Conservation (phyloP, 2,797 vertebrate species). For the Avahi laniger region DNA sequence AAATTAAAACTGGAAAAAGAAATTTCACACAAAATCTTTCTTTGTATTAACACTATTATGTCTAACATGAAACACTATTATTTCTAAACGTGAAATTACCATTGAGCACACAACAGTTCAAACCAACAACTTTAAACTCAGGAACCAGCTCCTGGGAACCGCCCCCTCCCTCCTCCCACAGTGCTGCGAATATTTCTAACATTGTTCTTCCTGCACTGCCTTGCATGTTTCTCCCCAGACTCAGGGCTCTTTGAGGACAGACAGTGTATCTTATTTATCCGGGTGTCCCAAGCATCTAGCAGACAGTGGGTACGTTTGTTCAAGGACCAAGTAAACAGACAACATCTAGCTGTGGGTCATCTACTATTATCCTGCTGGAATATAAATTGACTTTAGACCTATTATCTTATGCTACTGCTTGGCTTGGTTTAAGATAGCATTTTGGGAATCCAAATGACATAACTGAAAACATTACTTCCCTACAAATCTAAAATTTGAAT, state of each 20-base stretch:
- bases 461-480: conserved; percentile 50
- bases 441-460: conserved; percentile 49
- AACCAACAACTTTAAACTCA: not conserved
- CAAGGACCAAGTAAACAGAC: not conserved
- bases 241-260: not conserved
- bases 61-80: not conserved
- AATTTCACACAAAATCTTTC: conserved; percentile 4
- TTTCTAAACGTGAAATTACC: not conserved
- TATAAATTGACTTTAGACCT: not conserved
- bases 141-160: not conserved
- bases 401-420: not conserved
- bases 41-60: not conserved
- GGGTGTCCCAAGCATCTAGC: not conserved
- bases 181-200: not conserved
- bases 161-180: not conserved
- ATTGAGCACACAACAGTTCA: not conserved
- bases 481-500: conserved; percentile 50
- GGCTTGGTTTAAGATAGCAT: conserved; percentile 12
- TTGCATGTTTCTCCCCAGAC: not conserved
- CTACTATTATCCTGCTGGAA: not conserved
- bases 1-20: conserved; percentile 18
- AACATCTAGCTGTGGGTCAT: not conserved
- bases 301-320: not conserved
- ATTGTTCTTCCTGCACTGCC: not conserved
- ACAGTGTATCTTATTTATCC: not conserved